phyloP scores from a whole-genome alignment of 2,113 vertebrate species.

The Cephalopterus ornatus region DNA sequence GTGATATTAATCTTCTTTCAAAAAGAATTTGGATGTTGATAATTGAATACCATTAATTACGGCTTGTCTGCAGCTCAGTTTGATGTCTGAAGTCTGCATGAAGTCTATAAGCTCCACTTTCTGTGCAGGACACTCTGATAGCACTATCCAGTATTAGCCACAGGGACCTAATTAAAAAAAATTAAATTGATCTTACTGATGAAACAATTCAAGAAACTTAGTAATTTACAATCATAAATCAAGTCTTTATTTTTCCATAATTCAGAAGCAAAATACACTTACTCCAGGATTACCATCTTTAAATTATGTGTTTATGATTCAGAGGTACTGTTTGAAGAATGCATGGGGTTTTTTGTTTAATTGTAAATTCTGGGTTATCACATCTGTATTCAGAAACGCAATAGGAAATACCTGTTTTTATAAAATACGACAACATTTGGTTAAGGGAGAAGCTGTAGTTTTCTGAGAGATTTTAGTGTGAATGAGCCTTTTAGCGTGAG shows the following conservation, averaged over 20 bases:
- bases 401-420: background rate
- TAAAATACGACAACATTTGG: background rate
- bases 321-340: slow-evolving; percentile 31
- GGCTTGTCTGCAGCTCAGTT: slow-evolving; percentile 87
- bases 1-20: slow-evolving; percentile 78
- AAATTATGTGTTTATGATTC: slow-evolving; percentile 63
- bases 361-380: background rate
- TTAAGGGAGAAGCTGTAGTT: background rate
- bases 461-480: background rate
- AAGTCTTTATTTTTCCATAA: slow-evolving; percentile 77
- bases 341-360: background rate
- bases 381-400: slow-evolving; percentile 17
- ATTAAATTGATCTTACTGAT: slow-evolving; percentile 96
- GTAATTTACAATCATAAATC: slow-evolving; percentile 81
- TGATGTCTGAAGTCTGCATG: slow-evolving; percentile 86
- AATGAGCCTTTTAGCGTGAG: too few relatives aligned
- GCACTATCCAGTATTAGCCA: slow-evolving; percentile 85
- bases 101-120: slow-evolving; percentile 78
- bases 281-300: slow-evolving; percentile 60
- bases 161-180: slow-evolving; percentile 93
- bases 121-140: slow-evolving; percentile 82
- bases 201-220: slow-evolving; percentile 87
- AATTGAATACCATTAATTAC: slow-evolving; percentile 92
- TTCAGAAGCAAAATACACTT: slow-evolving; percentile 71
- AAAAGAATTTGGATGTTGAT: slow-evolving; percentile 82